phyloP scores from a whole-genome alignment of 2,113 vertebrate species.

The Centropristis striata region DNA sequence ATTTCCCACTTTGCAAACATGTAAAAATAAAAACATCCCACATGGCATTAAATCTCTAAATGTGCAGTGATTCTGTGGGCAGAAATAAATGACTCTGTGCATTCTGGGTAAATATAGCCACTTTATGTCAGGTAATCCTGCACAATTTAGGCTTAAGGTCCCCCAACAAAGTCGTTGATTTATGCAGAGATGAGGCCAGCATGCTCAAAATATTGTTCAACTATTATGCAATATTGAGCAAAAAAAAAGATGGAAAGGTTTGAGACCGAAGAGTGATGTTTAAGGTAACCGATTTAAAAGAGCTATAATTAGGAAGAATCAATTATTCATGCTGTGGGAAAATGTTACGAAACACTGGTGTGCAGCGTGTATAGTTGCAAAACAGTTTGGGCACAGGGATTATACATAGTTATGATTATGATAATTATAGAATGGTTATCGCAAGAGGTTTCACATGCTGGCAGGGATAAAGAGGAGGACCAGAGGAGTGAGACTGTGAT shows the following conservation, averaged over 20 bases:
- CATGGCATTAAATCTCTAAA: conserved; percentile 10
- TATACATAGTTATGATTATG: conserved; percentile 20
- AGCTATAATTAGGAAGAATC: conserved; percentile 6
- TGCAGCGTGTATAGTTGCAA: not conserved
- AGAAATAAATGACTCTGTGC: not conserved
- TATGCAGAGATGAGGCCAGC: not conserved
- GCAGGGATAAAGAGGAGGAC: conserved; percentile 8
- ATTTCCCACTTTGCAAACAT: conserved; percentile 15
- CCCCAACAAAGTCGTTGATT: not conserved
- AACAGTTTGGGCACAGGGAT: conserved; percentile 20
- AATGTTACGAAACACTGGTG: conserved; percentile 6
- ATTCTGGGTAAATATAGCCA: conserved; percentile 17
- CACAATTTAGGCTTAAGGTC: not conserved
- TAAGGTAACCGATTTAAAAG: conserved; percentile 18
- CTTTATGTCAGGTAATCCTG: not conserved
- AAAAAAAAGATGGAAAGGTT: not conserved
- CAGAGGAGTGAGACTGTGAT: conserved; percentile 13
- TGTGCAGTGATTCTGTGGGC: conserved; percentile 15
- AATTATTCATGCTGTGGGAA: not conserved
- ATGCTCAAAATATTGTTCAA: not conserved
- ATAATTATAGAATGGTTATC: conserved; percentile 27
- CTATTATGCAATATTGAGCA: conserved; percentile 3
- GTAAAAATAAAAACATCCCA: conserved; percentile 15
- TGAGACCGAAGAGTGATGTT: not conserved
- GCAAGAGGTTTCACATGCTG: conserved; percentile 16